Evolutionary conservation across 2,113 vertebrate species (phyloP), one percentile per base, ranked within the genome.

Genomic region (Epinephelus moara): DNA sequence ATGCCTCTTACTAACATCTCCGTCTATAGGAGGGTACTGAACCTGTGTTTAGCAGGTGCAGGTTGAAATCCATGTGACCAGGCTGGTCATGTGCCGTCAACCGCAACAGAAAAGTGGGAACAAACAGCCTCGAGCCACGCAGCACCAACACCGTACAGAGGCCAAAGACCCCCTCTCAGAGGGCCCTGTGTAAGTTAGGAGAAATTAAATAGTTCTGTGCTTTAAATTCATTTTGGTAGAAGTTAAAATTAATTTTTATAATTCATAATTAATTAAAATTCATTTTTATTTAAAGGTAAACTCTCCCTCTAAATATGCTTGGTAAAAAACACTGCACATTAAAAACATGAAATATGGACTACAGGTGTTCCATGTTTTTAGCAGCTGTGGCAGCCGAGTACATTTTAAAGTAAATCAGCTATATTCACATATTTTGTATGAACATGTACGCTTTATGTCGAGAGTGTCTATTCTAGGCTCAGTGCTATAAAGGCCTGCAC

Each of bases 61-160:
- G 95, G 96, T 95, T 95, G 94, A 96, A 96, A 97, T 98, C 97
- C 95, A 95, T 96, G 96, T 96, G 96, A 96, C 97, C 96, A 95
- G 95, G 95, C 95, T 95, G 96, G 95, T 97, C 97, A 98, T 99
- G 98, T 97, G 97, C 97, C 96, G 96, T 99, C 98, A 99, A 99
- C 98, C 98, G 95, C 97, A 97, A 96, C 98, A 98, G 98, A 99
- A 98, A 97, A 98, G 98, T 99, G 98, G 98, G 94, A 96, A 96
- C 98, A 98, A 98, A 99, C 98, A 97, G 96, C 96, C 96, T 95
- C 96, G 96, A 96, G 97, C 97, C 97, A 98, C 95, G 72, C 63
- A 96, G 97, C 96, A 97, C 95, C 87, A 96, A 94, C 96, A 96
- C 96, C 95, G 30, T 92, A 95, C 95, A 97, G 96, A 90, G 94